phyloP scores from a whole-genome alignment of 2,113 vertebrate genomes.

The Lonchura striata region DNA sequence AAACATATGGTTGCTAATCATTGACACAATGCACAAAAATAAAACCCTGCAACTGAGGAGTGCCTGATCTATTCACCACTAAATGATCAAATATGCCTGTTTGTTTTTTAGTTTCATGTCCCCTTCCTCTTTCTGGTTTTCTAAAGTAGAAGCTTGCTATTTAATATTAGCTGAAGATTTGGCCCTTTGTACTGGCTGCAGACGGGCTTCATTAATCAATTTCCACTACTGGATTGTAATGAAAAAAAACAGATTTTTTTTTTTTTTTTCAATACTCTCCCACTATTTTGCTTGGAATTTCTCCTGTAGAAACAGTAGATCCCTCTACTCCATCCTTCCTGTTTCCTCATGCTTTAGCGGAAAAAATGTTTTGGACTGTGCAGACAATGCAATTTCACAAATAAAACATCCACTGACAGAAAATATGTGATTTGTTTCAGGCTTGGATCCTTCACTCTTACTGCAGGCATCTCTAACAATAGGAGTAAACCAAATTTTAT shows the following conservation, averaged over 20 bases:
- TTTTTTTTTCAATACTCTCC: neutral
- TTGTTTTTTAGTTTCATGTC: constrained; percentile 42
- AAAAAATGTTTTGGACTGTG: neutral
- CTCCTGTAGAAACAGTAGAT: constrained; percentile 21
- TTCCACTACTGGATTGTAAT: constrained; percentile 41
- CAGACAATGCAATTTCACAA: neutral
- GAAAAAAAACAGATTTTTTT: neutral
- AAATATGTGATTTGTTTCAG: neutral
- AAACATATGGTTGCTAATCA: constrained; percentile 64
- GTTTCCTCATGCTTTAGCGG: neutral
- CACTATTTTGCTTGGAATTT: constrained; percentile 48
- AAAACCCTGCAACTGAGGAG: constrained; percentile 30
- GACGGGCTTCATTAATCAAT: constrained; percentile 59
- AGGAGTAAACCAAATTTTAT: neutral
- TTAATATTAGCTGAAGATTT: constrained; percentile 40
- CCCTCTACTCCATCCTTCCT: neutral
- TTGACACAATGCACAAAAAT: constrained; percentile 62
- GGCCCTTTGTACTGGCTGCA: neutral
- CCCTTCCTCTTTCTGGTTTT: constrained; percentile 46
- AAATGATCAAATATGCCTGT: constrained; percentile 42
- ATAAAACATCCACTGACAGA: neutral
- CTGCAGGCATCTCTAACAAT: neutral
- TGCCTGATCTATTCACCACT: constrained; percentile 36
- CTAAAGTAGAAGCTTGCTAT: constrained; percentile 28
- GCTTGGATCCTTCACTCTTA: neutral